These are phyloP conservation scores for Todiramphus saurophagus DNA, from an alignment of 2,113 vertebrate genomes.

Conservation along the genomic window DNA sequence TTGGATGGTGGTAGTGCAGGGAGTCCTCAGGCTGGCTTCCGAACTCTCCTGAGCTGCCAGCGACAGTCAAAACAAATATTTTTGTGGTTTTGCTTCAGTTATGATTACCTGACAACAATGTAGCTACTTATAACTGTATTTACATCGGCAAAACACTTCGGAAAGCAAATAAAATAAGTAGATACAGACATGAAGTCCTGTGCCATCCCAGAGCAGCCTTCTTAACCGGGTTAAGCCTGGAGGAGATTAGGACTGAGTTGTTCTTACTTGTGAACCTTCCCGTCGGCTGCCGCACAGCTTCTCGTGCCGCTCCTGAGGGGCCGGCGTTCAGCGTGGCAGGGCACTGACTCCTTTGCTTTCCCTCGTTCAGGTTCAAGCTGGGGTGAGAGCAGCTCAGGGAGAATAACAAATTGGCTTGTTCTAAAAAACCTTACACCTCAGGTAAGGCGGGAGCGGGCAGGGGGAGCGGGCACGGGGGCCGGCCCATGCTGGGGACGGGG, in stretches of 20 bases:
- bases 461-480: background rate
- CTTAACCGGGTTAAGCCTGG: background rate
- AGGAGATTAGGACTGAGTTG: background rate
- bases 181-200: background rate
- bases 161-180: background rate
- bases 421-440: slow-evolving; percentile 99
- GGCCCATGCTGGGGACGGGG: background rate
- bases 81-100: background rate
- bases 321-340: background rate
- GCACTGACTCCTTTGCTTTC: background rate
- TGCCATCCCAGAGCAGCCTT: background rate
- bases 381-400: slow-evolving; percentile 98
- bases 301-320: fast-evolving
- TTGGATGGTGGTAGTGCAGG: background rate
- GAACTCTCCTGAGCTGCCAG: background rate
- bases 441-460: slow-evolving; percentile 75
- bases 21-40: background rate
- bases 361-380: slow-evolving; percentile 87
- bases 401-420: slow-evolving; percentile 98
- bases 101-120: background rate
- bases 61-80: background rate
- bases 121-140: background rate
- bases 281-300: fast-evolving
- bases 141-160: fast-evolving
- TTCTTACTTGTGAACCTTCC: background rate